Percentiles rank a stretch among this genome's conserved stretches.
Evolutionary conservation across 2,113 vertebrate species (phyloP).

Genomic region (Oreocharis arfaki): DNA sequence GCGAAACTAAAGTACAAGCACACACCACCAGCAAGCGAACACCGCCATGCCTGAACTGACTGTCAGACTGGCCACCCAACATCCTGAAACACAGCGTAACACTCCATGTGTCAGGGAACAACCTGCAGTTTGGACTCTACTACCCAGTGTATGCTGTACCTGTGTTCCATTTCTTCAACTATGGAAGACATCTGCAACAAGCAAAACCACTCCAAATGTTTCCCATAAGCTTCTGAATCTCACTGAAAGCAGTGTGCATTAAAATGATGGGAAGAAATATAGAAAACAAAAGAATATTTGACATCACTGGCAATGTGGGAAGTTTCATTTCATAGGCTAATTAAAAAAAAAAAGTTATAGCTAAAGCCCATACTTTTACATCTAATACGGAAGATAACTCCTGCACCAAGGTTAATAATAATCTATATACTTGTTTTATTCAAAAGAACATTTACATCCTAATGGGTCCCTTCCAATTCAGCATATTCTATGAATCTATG

Average conservation of each 20-base stretch:
- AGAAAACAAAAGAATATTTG: not conserved
- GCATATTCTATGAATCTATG: not conserved
- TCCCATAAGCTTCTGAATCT: not conserved
- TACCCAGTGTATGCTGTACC: not conserved
- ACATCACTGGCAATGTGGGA: not conserved
- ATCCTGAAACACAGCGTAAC: not conserved
- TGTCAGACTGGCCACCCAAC: not conserved
- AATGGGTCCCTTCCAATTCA: not conserved
- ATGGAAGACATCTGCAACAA: not conserved
- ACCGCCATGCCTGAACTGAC: not conserved
- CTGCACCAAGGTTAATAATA: not conserved
- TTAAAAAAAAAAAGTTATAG: not conserved
- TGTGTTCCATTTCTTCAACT: not conserved
- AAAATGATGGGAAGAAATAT: not conserved
- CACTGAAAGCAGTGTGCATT: not conserved
- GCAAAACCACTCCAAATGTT: not conserved
- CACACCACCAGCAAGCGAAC: not conserved
- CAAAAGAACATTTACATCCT: not conserved
- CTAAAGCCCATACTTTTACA: not conserved
- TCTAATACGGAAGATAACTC: not conserved
- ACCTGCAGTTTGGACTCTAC: not conserved
- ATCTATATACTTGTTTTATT: not conserved
- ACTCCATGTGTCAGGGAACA: rapidly evolving
- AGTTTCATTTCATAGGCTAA: not conserved
- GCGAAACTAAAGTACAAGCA: not conserved